Evolutionary conservation across 2,113 vertebrate genomes (phyloP), one percentile per base, ranked within the genome.

Genomic region (Chaetodon auriga): DNA sequence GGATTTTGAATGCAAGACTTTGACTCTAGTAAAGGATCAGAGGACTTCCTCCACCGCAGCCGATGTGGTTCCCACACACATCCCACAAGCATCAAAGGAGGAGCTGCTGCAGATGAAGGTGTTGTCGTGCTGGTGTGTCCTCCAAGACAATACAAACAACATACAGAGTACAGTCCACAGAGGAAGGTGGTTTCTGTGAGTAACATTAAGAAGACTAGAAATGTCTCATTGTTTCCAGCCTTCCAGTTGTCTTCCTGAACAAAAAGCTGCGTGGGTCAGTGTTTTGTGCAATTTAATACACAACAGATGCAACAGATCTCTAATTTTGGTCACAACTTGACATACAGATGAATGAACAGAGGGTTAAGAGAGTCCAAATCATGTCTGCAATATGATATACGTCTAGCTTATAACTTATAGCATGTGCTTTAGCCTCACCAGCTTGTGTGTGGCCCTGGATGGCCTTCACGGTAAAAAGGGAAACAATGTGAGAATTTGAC

Each of bases 361-460:
- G 19, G 58, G 58, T 76, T 51, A 73, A 76, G 60, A 45, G 21
- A 35, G 19, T 60, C 35, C 51, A 69, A 72, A 75, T 80, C 25
- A 78, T 74, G 19, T 61, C 38, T 71, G 78, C 23, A 78, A 79
- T 23, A 51, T 55, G 78, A 83, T 77, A 83, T 38, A 55, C 30
- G 36, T 57, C n/a, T n/a, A 30, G 72, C 55, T 55, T 46, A 13
- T 10, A 30, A 77, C 55, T 55, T 46, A 13, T 10, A 41, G n/a
- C 30, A 75, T 82, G 68, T 73, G 43, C n/a, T 84, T 75, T 35
- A 75, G 58, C 48, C 0, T 85, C 55, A 77, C 19, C 48, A 16
- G 46, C 12, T 15, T 74, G 55, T 63, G 62, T 82, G 70, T 84
- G 75, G 66, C 61, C 35, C 41, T 19, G 66, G n/a, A 57, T 43